Evolutionary conservation across 2,888 invertebrate genomes (phyloP), one percentile per base, ranked within the genome.

Genomic region (Pandemis corylana): DNA sequence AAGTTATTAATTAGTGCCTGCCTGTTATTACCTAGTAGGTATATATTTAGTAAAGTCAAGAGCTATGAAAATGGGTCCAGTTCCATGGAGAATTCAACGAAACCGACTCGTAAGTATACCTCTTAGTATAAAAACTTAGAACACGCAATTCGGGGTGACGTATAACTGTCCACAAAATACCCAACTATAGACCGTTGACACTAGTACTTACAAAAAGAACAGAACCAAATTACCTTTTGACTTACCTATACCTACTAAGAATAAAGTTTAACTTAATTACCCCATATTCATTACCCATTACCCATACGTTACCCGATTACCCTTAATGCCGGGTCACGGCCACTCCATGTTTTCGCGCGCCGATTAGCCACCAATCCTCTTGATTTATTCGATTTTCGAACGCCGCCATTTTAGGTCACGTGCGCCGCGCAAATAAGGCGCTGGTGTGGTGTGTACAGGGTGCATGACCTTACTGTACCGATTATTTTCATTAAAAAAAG

Each of bases 351-450:
- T 59, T 46, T 46, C 46, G 46, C 59, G 59, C 78, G 80, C 73
- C 89, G 90, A 92, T 92, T 92, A 91, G 87, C 89, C 89, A 80
- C 86, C 89, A 89, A 93, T 91, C 91, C 92, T 89, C 91, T 93
- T 90, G 91, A 91, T 90, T 92, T 88, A 90, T 91, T 90, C 88
- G 89, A 91, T 87, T 90, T 90, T 85, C 81, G 85, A 87, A 87
- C 85, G 88, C 78, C 86, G 89, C 92, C 92, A 90, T 92, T 93
- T 89, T 83, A 80, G 82, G 90, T 85, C 93, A 92, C 93, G 93
- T 93, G 93, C 81, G 79, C 72, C 76, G 77, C 78, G 84, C 87
- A 88, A 89, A 89, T 83, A 87, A 88, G 89, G 82, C 81, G 81
- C 78, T 79, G 78, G 77, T 78, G 78, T 78, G 78, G 76, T 78